Evolutionary conservation across 2,888 invertebrate genomes (phyloP).

Genomic region (Drosophila multiciliata): DNA sequence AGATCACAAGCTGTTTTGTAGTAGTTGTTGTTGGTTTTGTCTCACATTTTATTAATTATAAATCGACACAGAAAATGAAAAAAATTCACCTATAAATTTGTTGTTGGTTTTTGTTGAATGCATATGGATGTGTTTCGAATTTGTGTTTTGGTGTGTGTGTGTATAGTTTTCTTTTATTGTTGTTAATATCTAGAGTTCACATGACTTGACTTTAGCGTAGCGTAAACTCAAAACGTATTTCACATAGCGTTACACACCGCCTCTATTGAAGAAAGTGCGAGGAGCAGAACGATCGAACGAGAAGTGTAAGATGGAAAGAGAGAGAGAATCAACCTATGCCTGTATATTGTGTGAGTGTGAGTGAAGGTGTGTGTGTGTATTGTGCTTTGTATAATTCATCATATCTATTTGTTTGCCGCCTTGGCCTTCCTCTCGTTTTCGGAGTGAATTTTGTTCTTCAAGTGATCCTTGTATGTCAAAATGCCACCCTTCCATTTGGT

Average conservation of each 20-base stretch:
- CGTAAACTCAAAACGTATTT: slow-evolving; percentile 60
- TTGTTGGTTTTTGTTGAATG: slow-evolving; percentile 21
- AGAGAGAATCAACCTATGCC: slow-evolving; percentile 20
- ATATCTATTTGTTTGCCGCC: slow-evolving; percentile 62
- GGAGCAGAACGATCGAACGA: background rate
- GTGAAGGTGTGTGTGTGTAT: slow-evolving; percentile 20
- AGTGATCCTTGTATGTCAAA: slow-evolving; percentile 96
- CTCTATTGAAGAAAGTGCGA: slow-evolving; percentile 15
- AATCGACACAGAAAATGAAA: slow-evolving; percentile 59
- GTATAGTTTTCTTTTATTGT: slow-evolving; percentile 13
- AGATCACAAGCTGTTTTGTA: slow-evolving; percentile 75
- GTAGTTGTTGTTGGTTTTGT: slow-evolving; percentile 36
- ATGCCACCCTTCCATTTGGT: slow-evolving; percentile 99
- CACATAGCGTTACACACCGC: slow-evolving; percentile 31
- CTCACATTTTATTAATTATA: slow-evolving; percentile 59
- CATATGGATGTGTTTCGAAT: slow-evolving; percentile 12
- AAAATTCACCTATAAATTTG: slow-evolving; percentile 77
- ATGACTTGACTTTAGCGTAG: slow-evolving; percentile 48
- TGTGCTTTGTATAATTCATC: background rate
- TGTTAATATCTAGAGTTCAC: slow-evolving; percentile 24
- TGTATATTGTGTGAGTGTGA: slow-evolving; percentile 23
- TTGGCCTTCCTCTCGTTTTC: slow-evolving; percentile 81
- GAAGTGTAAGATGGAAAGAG: slow-evolving; percentile 5
- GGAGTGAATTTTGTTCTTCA: slow-evolving; percentile 94
- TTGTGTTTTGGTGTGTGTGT: slow-evolving; percentile 14